Percentiles rank a stretch among this genome's conserved stretches.
These are phyloP conservation scores for Peromyscus polionotus DNA, from an alignment of 2,113 vertebrate genomes.

Conservation along the genomic window DNA sequence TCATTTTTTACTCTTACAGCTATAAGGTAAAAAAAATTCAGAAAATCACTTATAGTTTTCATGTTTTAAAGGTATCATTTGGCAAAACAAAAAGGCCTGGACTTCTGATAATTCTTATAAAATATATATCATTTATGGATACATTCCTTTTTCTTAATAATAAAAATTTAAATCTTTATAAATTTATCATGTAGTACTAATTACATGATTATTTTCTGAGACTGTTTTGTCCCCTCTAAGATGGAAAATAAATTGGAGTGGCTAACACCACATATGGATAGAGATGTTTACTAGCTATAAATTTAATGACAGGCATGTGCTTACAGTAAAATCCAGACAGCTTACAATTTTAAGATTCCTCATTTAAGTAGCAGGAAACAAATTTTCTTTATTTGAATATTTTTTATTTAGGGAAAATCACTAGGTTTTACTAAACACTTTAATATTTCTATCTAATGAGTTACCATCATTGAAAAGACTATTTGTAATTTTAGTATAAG, in stretches of 20 bases:
- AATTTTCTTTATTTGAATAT: neutral
- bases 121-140: neutral
- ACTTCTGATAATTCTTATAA: slow-evolving; percentile 14
- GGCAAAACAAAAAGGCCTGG: neutral
- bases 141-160: slow-evolving; percentile 30
- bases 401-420: neutral
- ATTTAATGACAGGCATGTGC: neutral
- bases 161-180: slow-evolving; percentile 19
- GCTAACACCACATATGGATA: neutral
- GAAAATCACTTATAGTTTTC: neutral
- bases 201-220: neutral
- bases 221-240: neutral
- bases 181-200: slow-evolving; percentile 36
- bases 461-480: neutral
- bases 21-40: neutral
- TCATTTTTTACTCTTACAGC: neutral
- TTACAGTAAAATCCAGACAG: neutral
- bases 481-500: neutral
- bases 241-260: neutral
- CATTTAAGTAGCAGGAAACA: neutral
- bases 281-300: neutral
- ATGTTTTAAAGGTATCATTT: neutral
- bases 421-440: neutral
- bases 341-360: neutral
- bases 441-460: neutral